phyloP scores from a whole-genome alignment of 2,888 invertebrate species.

The Thymelicus acteon region DNA sequence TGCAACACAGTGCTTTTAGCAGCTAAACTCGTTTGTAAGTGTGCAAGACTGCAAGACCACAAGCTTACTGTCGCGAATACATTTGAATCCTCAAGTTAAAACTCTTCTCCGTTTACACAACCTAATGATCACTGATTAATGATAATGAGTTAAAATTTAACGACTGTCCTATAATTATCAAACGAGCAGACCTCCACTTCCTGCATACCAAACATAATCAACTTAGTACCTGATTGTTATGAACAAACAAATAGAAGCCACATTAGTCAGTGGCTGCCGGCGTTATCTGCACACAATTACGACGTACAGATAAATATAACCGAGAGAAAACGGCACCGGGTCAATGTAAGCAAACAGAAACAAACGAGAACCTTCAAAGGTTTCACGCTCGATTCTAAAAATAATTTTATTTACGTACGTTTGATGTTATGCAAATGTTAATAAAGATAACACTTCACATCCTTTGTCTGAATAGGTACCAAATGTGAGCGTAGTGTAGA shows the following conservation, averaged over 20 bases:
- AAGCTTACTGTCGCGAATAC: constrained; percentile 5
- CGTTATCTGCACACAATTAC: constrained; percentile 65
- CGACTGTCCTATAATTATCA: constrained; percentile 8
- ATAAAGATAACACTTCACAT: constrained; percentile 20
- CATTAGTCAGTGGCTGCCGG: constrained; percentile 4
- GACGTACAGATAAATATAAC: constrained; percentile 56
- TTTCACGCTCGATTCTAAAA: constrained; percentile 24
- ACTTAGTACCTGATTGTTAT: constrained; percentile 9
- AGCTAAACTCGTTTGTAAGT: constrained; percentile 27
- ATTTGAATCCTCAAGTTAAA: not conserved
- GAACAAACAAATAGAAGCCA: constrained; percentile 12
- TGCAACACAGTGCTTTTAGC: constrained; percentile 28
- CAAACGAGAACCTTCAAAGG: constrained; percentile 37
- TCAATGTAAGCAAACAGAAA: constrained; percentile 25
- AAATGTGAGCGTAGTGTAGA: constrained; percentile 2
- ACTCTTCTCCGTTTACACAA: not conserved
- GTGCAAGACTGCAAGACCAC: constrained; percentile 2
- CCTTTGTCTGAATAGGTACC: constrained; percentile 21
- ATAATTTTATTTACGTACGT: constrained; percentile 6
- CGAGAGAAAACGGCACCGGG: constrained; percentile 22
- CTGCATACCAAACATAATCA: constrained; percentile 20
- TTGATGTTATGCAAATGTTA: constrained; percentile 15
- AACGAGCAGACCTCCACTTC: constrained; percentile 14
- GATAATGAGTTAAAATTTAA: not conserved
- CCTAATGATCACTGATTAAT: not conserved